Evolutionary conservation across 2,797 vertebrate genomes (phyloP), one percentile per base, ranked within the genome.

Genomic region (Eospalax fontanierii): DNA sequence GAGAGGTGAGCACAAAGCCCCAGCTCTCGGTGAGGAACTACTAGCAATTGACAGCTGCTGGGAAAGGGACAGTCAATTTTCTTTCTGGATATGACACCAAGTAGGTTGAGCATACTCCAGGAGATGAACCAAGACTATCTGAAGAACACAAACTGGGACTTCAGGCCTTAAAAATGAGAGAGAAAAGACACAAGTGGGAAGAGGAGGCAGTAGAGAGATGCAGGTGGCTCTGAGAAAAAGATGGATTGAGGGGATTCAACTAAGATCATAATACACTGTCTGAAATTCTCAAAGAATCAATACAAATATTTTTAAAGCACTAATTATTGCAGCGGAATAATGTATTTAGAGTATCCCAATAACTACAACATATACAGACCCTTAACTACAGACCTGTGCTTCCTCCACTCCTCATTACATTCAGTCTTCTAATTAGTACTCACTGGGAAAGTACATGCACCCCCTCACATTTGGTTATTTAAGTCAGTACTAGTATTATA

Each of bases 311-410:
- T 46, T 54, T 54, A 85, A 57, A 82, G 38, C 85, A 61, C 26
- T 86, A 85, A 68, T 74, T 65, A 89, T 57, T 90, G 57, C 22
- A 90, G 26, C 33, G 35, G 54, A 82, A 76, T 33, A 54, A 75
- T 9, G 75, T 68, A 68, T 68, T 95, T 89, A 28, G 35, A 91
- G 6, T 73, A 19, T 50, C 19, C 35, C n/a, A 63, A 30, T 71
- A 87, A 89, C 26, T 10, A 43, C 21, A 19, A 73, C 2, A 89
- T 12, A 22, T 4, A 63, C 15, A 35, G 90, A 76, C 3, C n/a
- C 14, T 0, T 57, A 16, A 54, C 50, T 54, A 54, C 2, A 54
- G 50, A 30, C 35, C 24, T 81, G 4, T 46, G 12, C 76, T 18
- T 81, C 38, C 50, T 43, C 33, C 3, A 11, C 26, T 70, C 66